Conservation (phyloP, 2,888 invertebrate genomes). For the Netelia inedita region DNA sequence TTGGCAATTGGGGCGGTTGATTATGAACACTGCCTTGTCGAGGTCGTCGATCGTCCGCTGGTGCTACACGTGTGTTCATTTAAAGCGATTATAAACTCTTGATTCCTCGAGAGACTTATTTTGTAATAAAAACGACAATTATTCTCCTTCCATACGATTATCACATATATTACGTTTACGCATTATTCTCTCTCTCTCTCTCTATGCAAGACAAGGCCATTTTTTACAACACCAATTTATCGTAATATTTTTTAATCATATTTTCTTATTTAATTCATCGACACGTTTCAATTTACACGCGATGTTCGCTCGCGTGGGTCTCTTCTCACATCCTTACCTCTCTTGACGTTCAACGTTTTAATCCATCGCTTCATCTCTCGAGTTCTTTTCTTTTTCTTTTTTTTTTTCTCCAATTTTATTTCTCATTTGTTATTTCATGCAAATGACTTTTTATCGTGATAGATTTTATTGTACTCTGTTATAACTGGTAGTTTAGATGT, state of each 20-base stretch:
- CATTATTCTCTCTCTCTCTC: slow-evolving; percentile 12
- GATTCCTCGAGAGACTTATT: slow-evolving; percentile 52
- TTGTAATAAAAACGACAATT: slow-evolving; percentile 45
- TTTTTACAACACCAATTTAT: slow-evolving; percentile 50
- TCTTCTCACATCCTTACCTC: slow-evolving; percentile 62
- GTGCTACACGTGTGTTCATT: slow-evolving; percentile 76
- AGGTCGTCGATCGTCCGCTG: slow-evolving; percentile 81
- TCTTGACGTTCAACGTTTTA: slow-evolving; percentile 65
- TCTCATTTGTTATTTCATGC: slow-evolving; percentile 51
- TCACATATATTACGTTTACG: slow-evolving; percentile 17
- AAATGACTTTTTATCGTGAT: slow-evolving; percentile 32
- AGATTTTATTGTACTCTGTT: slow-evolving; percentile 19
- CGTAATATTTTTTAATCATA: background rate
- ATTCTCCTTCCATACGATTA: slow-evolving; percentile 26
- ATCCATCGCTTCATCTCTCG: slow-evolving; percentile 71
- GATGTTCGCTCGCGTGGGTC: background rate
- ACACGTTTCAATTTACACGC: slow-evolving; percentile 25
- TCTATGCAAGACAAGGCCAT: slow-evolving; percentile 25
- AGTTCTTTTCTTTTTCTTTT: slow-evolving; percentile 33
- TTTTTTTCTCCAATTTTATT: slow-evolving; percentile 6
- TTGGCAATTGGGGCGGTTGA: slow-evolving; percentile 79
- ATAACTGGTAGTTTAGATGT: slow-evolving; percentile 2
- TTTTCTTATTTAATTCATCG: slow-evolving; percentile 4
- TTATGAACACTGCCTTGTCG: slow-evolving; percentile 80
- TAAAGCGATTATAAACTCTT: slow-evolving; percentile 64